Evolutionary conservation across 1,140 invertebrate genomes (phyloP).

Genomic region (Panagrolaimus sp.): DNA sequence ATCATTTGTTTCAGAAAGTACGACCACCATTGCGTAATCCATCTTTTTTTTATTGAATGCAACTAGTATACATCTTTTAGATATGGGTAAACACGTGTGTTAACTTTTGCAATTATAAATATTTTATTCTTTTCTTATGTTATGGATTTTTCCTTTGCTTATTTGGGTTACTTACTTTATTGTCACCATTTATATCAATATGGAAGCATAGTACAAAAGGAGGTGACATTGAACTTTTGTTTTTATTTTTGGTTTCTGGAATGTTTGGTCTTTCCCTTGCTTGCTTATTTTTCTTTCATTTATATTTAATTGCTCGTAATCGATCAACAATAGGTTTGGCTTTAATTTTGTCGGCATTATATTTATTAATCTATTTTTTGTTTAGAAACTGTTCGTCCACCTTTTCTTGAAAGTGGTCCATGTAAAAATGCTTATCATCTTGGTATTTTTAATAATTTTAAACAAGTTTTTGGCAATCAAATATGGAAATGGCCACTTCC

Average conservation of each 20-base stretch:
- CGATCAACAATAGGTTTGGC: neutral
- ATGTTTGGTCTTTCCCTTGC: neutral
- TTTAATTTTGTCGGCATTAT: neutral
- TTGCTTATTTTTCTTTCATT: conserved; percentile 3
- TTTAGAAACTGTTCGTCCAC: conserved; percentile 6
- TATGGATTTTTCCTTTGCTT: neutral
- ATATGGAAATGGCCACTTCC: neutral
- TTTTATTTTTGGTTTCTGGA: neutral
- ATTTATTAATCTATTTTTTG: neutral
- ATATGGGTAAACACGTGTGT: conserved; percentile 12
- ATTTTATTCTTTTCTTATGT: conserved; percentile 82
- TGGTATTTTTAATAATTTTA: neutral
- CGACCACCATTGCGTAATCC: conserved; percentile 31
- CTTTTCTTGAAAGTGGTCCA: neutral
- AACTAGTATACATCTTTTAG: too few species aligned
- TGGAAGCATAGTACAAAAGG: neutral
- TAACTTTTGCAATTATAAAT: conserved; percentile 78
- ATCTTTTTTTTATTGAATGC: too few species aligned
- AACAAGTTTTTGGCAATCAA: conserved; percentile 4
- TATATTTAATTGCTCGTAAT: conserved; percentile 9
- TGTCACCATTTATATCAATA: neutral
- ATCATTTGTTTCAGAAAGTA: neutral
- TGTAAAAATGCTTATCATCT: neutral
- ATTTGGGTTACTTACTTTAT: neutral
- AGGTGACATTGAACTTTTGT: neutral